Conservation (phyloP, 2,888 invertebrate species). For the Cistogaster globosa region DNA sequence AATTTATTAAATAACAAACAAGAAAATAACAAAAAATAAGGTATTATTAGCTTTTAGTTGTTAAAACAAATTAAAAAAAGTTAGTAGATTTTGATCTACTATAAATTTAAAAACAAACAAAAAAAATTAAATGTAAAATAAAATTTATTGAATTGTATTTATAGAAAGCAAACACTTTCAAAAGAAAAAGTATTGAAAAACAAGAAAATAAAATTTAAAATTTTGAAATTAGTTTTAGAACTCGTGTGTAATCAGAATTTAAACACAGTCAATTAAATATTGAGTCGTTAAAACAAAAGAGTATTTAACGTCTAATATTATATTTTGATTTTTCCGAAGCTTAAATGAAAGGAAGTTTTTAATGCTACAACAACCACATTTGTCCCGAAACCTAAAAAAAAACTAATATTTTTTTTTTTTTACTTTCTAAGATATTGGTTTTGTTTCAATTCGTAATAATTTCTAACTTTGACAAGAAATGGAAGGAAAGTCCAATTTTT, state of each 20-base stretch:
- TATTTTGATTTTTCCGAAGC: too few relatives aligned
- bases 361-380: too few relatives aligned
- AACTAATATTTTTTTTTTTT: too few relatives aligned
- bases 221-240: conserved; percentile 3
- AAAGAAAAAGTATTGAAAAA: conserved; percentile 45
- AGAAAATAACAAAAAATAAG: conserved; percentile 70
- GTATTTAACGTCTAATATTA: too few relatives aligned
- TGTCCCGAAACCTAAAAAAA: too few relatives aligned
- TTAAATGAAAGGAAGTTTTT: too few relatives aligned
- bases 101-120: conserved; percentile 65
- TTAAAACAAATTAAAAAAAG: conserved; percentile 69
- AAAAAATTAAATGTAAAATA: background rate
- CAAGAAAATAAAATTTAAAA: background rate
- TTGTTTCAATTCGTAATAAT: background rate
- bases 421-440: too few relatives aligned
- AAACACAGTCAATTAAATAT: too few relatives aligned
- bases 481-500: too few relatives aligned
- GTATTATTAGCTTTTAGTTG: conserved; percentile 80
- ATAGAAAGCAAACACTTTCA: conserved; percentile 12
- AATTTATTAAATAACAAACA: conserved; percentile 2
- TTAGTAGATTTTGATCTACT: conserved; percentile 70
- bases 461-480: too few relatives aligned
- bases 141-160: conserved; percentile 30
- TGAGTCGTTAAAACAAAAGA: too few relatives aligned
- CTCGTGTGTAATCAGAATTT: background rate